Conservation (phyloP, 2,888 invertebrate genomes). For the Bedellia somnulentella region DNA sequence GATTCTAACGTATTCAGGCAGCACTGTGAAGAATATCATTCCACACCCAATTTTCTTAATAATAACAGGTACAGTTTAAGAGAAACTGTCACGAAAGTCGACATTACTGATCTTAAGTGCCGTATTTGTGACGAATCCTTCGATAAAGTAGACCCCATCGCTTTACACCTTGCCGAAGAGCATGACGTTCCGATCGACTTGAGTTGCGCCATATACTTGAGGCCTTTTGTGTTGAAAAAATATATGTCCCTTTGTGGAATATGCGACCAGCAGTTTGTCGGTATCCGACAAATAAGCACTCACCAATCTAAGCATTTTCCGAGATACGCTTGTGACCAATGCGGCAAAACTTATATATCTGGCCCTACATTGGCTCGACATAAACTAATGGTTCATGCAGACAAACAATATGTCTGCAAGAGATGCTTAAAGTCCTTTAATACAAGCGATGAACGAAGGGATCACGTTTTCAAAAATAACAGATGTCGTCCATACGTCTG, state of each 20-base stretch:
- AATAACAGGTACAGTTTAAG: no score
- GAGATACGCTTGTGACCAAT: slow-evolving; percentile 39
- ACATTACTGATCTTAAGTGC: slow-evolving; percentile 5
- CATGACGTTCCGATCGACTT: slow-evolving; percentile 9
- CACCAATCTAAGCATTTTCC: slow-evolving; percentile 40
- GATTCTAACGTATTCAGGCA: slow-evolving; percentile 28
- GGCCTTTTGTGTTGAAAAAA: slow-evolving; percentile 18
- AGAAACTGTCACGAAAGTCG: slow-evolving; percentile 4
- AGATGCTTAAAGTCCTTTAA: slow-evolving; percentile 22
- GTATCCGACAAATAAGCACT: slow-evolving; percentile 31
- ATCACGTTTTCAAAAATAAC: slow-evolving; percentile 19
- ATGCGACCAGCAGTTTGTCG: slow-evolving; percentile 25
- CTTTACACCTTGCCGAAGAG: slow-evolving; percentile 8
- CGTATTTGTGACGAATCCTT: slow-evolving; percentile 4
- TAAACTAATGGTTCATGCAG: slow-evolving; percentile 20
- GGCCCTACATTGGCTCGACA: slow-evolving; percentile 32
- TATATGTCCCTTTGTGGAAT: slow-evolving; percentile 23
- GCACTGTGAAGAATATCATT: slow-evolving; percentile 38
- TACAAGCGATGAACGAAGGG: slow-evolving; percentile 20
- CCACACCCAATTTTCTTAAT: no score
- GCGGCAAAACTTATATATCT: slow-evolving; percentile 40
- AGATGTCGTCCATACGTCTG: slow-evolving; percentile 28
- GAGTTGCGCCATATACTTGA: slow-evolving; percentile 8
- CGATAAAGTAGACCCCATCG: slow-evolving; percentile 7
- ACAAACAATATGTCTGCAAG: slow-evolving; percentile 11